Percentiles rank a stretch among this genome's conserved stretches.
phyloP scores from a whole-genome alignment of 1,140 invertebrate species.

The Globodera ellingtonae region DNA sequence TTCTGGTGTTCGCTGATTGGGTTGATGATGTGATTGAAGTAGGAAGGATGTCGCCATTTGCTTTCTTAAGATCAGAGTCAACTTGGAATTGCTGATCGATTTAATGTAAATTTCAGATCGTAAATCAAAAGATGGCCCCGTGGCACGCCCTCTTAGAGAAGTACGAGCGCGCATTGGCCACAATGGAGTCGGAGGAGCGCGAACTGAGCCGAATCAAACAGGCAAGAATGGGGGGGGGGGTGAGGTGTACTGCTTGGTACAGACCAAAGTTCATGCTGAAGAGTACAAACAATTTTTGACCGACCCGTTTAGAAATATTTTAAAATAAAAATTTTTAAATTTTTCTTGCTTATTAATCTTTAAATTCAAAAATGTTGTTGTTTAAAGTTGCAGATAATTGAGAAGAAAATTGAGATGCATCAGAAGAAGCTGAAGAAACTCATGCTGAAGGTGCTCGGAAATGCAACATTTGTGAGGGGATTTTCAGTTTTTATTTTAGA shows the following conservation, averaged over 20 bases:
- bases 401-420: slow-evolving; percentile 32
- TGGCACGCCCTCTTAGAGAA: slow-evolving; percentile 26
- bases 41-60: neutral
- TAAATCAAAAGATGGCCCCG: slow-evolving; percentile 25
- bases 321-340: too few species aligned
- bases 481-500: neutral
- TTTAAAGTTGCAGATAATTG: slow-evolving; percentile 27
- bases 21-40: slow-evolving; percentile 29
- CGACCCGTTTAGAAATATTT: too few species aligned
- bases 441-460: slow-evolving; percentile 27
- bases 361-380: neutral
- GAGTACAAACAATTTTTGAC: too few species aligned
- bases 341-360: too few species aligned
- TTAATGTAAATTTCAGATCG: neutral
- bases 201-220: slow-evolving; percentile 25
- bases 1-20: slow-evolving; percentile 26
- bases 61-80: neutral
- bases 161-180: slow-evolving; percentile 19
- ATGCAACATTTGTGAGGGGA: slow-evolving; percentile 9
- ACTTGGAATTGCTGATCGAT: neutral
- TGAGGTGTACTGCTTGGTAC: neutral
- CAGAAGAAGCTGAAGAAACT: slow-evolving; percentile 30
- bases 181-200: slow-evolving; percentile 29
- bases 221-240: neutral
- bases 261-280: too few species aligned